Conservation (phyloP, 2,797 vertebrate species). For the Varecia variegata region DNA sequence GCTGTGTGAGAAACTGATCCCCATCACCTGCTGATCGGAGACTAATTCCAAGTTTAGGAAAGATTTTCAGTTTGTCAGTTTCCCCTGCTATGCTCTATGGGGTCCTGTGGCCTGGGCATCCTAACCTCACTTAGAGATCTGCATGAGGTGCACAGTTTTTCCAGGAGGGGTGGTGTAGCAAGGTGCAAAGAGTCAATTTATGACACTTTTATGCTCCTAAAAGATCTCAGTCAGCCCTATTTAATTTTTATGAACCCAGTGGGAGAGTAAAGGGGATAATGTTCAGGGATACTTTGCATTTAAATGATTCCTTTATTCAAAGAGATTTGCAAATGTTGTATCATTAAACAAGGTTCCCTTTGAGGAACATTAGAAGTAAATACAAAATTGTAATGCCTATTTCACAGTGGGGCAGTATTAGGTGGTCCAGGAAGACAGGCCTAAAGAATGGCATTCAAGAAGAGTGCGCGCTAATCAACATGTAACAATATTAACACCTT, state of each 20-base stretch:
- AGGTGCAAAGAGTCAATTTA: constrained; percentile 60
- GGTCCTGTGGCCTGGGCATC: neutral
- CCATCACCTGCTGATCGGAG: constrained; percentile 37
- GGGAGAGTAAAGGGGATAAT: constrained; percentile 58
- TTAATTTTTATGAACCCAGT: constrained; percentile 64
- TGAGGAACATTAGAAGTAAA: constrained; percentile 70
- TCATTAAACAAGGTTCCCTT: constrained; percentile 70
- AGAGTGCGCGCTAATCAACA: neutral
- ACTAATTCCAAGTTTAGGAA: neutral
- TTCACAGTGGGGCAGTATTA: constrained; percentile 45
- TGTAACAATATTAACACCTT: neutral
- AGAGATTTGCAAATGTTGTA: constrained; percentile 69
- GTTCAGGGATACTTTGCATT: constrained; percentile 66
- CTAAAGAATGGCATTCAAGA: constrained; percentile 25
- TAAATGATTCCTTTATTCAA: constrained; percentile 74
- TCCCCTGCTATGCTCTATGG: neutral
- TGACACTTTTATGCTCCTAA: constrained; percentile 40
- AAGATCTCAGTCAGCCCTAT: constrained; percentile 65
- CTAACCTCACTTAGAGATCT: neutral
- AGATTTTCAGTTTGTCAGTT: constrained; percentile 38
- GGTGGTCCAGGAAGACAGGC: constrained; percentile 11
- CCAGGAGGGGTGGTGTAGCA: neutral
- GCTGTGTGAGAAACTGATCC: constrained; percentile 22
- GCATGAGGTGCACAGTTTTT: constrained; percentile 11
- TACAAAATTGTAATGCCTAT: constrained; percentile 40